These are phyloP conservation scores for Salvator merianae DNA, from an alignment of 2,113 vertebrate genomes.

Conservation along the genomic window DNA sequence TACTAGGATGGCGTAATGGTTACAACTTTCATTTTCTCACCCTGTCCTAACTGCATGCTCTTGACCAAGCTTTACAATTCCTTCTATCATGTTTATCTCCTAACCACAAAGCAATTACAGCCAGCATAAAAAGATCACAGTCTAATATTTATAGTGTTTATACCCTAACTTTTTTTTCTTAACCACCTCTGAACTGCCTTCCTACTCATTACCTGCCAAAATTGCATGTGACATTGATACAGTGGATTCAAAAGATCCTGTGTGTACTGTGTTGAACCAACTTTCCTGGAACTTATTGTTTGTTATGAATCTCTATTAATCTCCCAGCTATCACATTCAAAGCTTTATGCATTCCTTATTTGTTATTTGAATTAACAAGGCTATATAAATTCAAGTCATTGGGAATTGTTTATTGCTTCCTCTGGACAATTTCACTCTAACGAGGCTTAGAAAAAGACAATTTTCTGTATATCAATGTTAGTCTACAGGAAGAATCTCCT, in stretches of 20 bases:
- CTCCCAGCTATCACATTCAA: neutral
- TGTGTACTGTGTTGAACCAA: neutral
- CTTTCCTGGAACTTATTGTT: constrained; percentile 1
- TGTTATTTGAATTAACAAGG: neutral
- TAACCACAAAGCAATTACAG: neutral
- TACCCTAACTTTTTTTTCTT: constrained; percentile 30
- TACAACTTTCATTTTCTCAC: neutral
- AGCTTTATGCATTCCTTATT: constrained; percentile 19
- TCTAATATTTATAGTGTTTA: constrained; percentile 34
- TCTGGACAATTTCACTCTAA: neutral
- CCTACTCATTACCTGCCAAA: constrained; percentile 33
- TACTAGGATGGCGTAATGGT: neutral
- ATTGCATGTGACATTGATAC: neutral
- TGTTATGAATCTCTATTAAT: neutral
- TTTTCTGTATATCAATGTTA: neutral
- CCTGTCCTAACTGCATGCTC: neutral
- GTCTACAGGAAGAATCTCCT: neutral
- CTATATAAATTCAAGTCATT: neutral
- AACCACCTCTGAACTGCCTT: constrained; percentile 15
- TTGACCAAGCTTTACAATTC: neutral
- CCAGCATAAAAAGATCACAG: constrained; percentile 2
- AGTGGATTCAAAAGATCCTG: neutral
- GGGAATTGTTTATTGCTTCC: neutral
- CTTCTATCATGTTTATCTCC: constrained; percentile 16
- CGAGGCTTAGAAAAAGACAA: rapidly evolving